These are phyloP conservation scores for Papilio demoleus DNA, from an alignment of 2,888 invertebrate species.

Conservation along the genomic window DNA sequence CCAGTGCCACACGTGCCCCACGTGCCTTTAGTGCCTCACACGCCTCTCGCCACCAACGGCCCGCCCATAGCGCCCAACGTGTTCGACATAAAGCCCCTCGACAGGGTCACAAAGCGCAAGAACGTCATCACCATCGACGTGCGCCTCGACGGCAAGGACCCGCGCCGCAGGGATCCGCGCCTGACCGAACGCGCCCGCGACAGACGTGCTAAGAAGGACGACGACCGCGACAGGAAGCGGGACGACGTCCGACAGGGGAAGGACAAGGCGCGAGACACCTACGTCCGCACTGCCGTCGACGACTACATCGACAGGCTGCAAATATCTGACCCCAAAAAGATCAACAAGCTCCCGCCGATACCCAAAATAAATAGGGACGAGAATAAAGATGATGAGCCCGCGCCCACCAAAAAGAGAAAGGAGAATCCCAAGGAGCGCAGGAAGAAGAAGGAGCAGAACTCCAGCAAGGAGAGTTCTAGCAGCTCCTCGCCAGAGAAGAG, in stretches of 20 bases:
- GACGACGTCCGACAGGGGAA: conserved; percentile 42
- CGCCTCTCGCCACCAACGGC: conserved; percentile 41
- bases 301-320: conserved; percentile 56
- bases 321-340: conserved; percentile 61
- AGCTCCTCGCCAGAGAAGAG: conserved; percentile 48
- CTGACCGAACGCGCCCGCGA: conserved; percentile 45
- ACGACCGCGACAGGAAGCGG: conserved; percentile 41
- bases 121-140: conserved; percentile 80
- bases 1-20: conserved; percentile 40
- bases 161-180: conserved; percentile 51
- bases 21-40: conserved; percentile 39
- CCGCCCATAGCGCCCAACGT: conserved; percentile 70
- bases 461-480: conserved; percentile 45
- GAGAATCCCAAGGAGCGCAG: conserved; percentile 51
- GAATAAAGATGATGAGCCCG: conserved; percentile 42
- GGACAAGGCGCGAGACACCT: conserved; percentile 39
- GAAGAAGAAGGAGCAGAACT: conserved; percentile 48
- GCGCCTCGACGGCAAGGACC: conserved; percentile 49
- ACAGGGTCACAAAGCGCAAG: conserved; percentile 70
- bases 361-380: conserved; percentile 64
- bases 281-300: conserved; percentile 44
- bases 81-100: conserved; percentile 78
- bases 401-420: conserved; percentile 54
- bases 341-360: conserved; percentile 74
- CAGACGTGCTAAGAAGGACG: conserved; percentile 33